A percentile compares a stretch with the other conserved stretches of the same genome.
Evolutionary conservation across 2,888 invertebrate species (phyloP).

Genomic region (Dimorphilus gyrociliatus): DNA sequence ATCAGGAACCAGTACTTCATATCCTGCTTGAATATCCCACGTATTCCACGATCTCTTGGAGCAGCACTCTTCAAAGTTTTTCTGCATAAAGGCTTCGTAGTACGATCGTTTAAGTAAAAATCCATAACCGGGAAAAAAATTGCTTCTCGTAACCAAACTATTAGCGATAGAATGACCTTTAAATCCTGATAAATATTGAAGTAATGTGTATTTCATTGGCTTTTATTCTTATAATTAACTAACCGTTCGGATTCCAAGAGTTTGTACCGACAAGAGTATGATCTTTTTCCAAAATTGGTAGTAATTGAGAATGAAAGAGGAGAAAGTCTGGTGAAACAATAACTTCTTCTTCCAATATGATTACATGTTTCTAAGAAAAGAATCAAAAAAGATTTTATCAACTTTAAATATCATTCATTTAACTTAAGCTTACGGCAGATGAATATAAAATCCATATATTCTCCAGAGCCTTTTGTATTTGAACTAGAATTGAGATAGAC

Average conservation of each 20-base stretch:
- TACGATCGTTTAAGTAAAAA: slow-evolving; percentile 27
- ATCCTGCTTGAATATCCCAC: slow-evolving; percentile 17
- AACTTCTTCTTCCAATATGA: slow-evolving; percentile 41
- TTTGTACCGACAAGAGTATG: slow-evolving; percentile 34
- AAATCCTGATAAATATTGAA: slow-evolving; percentile 29
- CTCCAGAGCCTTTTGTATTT: slow-evolving; percentile 27
- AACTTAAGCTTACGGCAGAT: slow-evolving; percentile 19
- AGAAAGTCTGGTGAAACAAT: slow-evolving; percentile 40
- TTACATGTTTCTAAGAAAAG: slow-evolving; percentile 33
- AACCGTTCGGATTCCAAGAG: slow-evolving; percentile 40
- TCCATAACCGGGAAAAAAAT: slow-evolving; percentile 35
- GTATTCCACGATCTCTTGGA: slow-evolving; percentile 29
- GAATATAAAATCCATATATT: slow-evolving; percentile 19
- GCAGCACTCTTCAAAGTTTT: slow-evolving; percentile 21
- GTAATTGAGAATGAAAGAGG: slow-evolving; percentile 37
- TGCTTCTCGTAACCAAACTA: slow-evolving; percentile 22
- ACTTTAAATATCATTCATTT: background rate
- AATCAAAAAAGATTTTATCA: slow-evolving; percentile 1
- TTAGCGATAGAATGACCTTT: slow-evolving; percentile 19
- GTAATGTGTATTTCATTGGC: no score
- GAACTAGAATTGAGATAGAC: slow-evolving; percentile 19
- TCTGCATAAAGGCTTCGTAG: slow-evolving; percentile 17
- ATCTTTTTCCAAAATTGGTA: slow-evolving; percentile 35
- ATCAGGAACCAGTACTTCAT: slow-evolving; percentile 32
- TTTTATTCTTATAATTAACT: slow-evolving; percentile 5